Conservation (phyloP, 2,888 invertebrate species). For the Galeopsomyia nigrocyanea region DNA sequence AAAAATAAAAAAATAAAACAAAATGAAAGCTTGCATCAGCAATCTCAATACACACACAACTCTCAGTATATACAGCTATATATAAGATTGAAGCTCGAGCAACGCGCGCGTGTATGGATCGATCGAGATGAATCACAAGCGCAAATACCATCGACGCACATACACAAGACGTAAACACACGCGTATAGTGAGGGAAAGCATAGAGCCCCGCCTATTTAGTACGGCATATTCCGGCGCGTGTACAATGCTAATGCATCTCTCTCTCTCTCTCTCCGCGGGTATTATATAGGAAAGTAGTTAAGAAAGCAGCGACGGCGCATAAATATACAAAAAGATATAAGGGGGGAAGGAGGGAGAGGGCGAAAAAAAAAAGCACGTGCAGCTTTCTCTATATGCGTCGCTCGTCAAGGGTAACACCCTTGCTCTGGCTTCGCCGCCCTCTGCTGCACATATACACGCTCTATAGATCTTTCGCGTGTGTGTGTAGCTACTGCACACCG, state of each 20-base stretch:
- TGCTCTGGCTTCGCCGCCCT: conserved; percentile 2
- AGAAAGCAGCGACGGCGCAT: conserved; percentile 32
- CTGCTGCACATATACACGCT: not conserved
- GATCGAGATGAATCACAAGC: conserved; percentile 28
- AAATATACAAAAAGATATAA: conserved; percentile 8
- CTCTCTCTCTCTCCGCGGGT: too few relatives aligned
- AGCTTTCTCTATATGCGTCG: too few relatives aligned
- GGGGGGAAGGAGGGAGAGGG: not conserved
- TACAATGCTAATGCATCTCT: not conserved
- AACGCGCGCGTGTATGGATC: not conserved
- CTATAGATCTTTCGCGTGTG: too few relatives aligned
- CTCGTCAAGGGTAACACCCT: conserved; percentile 45
- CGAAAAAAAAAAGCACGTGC: not conserved
- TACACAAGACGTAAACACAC: not conserved
- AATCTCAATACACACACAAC: too few relatives aligned
- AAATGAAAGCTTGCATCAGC: too few relatives aligned
- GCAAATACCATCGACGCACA: conserved; percentile 3
- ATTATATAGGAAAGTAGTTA: conserved; percentile 7
- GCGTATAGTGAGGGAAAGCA: not conserved
- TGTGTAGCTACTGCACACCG: not conserved
- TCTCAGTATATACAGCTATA: not conserved
- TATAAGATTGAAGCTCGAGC: not conserved
- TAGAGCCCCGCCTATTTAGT: not conserved
- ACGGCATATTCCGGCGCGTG: not conserved
- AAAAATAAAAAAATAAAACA: not conserved